Evolutionary conservation across 2,888 invertebrate species (phyloP).

Genomic region (Sarcophaga carnaria): DNA sequence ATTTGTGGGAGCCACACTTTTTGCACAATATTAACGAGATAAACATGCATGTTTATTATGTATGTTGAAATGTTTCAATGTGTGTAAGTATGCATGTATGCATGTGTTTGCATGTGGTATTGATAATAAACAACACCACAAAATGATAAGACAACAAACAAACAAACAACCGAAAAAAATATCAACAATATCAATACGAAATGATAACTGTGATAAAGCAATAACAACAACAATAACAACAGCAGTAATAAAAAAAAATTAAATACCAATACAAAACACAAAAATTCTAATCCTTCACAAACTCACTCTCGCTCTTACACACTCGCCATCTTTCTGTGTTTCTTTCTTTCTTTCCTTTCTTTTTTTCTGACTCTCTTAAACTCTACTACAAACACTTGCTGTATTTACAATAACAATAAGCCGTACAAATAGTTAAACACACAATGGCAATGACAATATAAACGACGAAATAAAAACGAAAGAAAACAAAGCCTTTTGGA

Average conservation of each 20-base stretch:
- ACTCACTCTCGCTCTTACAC: conserved; percentile 7
- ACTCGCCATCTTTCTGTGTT: not conserved
- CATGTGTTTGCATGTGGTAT: conserved; percentile 40
- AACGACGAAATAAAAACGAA: not conserved
- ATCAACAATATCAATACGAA: not conserved
- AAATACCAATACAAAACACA: conserved; percentile 43
- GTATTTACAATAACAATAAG: conserved; percentile 3
- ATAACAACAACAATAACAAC: conserved; percentile 16
- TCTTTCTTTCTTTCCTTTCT: no score
- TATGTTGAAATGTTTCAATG: not conserved
- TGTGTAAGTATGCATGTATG: conserved; percentile 17
- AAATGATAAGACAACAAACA: conserved; percentile 26
- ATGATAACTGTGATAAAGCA: conserved; percentile 53
- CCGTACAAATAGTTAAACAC: conserved; percentile 42
- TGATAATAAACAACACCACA: conserved; percentile 50
- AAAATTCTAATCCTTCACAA: conserved; percentile 53
- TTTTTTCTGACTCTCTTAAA: not conserved
- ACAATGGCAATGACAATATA: conserved; percentile 5
- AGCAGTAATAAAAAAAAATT: conserved; percentile 22
- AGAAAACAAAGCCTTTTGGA: not conserved
- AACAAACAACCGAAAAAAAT: not conserved
- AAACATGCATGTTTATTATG: conserved; percentile 19
- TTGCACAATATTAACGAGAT: not conserved
- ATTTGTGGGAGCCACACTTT: not conserved
- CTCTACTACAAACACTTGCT: not conserved